These are phyloP conservation scores for Masticophis lateralis DNA, from an alignment of 2,797 vertebrate species.

Conservation along the genomic window DNA sequence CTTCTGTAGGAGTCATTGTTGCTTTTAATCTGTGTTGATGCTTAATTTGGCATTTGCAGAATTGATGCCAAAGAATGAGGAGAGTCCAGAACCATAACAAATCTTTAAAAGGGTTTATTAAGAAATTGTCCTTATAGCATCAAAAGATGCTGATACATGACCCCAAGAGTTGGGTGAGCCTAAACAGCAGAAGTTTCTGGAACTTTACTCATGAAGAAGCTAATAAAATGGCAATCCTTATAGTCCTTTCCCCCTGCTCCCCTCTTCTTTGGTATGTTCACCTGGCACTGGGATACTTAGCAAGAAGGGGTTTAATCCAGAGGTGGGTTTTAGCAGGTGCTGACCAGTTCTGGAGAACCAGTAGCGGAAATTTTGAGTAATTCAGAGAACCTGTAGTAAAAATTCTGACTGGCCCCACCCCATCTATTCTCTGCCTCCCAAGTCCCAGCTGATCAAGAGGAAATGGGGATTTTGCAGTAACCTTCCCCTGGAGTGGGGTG, in stretches of 20 bases:
- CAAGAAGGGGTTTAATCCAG: not conserved
- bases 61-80: not conserved
- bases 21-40: not conserved
- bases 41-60: not conserved
- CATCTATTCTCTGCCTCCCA: no score
- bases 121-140: not conserved
- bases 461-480: no score
- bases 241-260: not conserved
- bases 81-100: not conserved
- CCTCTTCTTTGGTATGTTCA: not conserved
- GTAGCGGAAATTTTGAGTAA: no score
- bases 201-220: not conserved
- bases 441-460: no score
- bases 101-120: not conserved
- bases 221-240: not conserved
- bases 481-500: no score
- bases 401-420: no score
- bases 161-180: not conserved
- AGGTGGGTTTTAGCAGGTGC: no score
- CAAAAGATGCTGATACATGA: not conserved
- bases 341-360: no score
- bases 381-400: no score
- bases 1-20: not conserved
- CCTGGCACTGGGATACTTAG: not conserved
- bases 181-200: not conserved